Conservation (phyloP, 2,888 invertebrate species). For the Luperina testacea region DNA sequence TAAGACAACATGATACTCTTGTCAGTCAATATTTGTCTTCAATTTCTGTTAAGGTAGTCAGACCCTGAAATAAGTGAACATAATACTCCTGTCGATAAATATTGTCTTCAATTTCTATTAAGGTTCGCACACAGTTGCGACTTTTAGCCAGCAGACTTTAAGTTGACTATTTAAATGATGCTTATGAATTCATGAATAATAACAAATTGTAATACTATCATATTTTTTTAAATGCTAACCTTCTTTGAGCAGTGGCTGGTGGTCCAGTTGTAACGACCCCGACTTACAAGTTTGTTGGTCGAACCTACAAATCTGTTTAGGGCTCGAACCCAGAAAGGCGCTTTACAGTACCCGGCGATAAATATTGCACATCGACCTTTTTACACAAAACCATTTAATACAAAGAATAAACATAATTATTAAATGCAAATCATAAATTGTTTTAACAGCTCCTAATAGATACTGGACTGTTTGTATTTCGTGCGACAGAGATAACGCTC, state of each 20-base stretch:
- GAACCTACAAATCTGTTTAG: too few relatives aligned
- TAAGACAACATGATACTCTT: constrained; percentile 33
- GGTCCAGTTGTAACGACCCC: not conserved
- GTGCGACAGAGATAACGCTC: too few relatives aligned
- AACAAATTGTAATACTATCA: not conserved
- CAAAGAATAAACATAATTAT: too few relatives aligned
- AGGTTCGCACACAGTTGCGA: constrained; percentile 11
- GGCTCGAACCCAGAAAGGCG: too few relatives aligned
- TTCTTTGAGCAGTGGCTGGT: not conserved
- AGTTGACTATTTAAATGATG: not conserved
- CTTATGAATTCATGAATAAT: not conserved
- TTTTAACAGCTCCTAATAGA: too few relatives aligned
- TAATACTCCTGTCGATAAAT: constrained; percentile 43
- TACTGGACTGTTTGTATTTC: too few relatives aligned
- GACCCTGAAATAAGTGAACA: constrained; percentile 30
- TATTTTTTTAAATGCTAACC: not conserved
- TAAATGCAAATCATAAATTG: too few relatives aligned
- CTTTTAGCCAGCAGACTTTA: not conserved
- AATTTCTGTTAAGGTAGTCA: constrained; percentile 28
- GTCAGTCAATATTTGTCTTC: constrained; percentile 51
- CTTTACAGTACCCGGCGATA: too few relatives aligned
- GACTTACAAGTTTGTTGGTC: not conserved
- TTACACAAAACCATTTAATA: too few relatives aligned
- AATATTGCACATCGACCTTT: too few relatives aligned
- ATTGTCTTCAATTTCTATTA: constrained; percentile 49